Conservation (phyloP, 92 coral and sea anemone species). For the Umimayanthus kanabou region DNA sequence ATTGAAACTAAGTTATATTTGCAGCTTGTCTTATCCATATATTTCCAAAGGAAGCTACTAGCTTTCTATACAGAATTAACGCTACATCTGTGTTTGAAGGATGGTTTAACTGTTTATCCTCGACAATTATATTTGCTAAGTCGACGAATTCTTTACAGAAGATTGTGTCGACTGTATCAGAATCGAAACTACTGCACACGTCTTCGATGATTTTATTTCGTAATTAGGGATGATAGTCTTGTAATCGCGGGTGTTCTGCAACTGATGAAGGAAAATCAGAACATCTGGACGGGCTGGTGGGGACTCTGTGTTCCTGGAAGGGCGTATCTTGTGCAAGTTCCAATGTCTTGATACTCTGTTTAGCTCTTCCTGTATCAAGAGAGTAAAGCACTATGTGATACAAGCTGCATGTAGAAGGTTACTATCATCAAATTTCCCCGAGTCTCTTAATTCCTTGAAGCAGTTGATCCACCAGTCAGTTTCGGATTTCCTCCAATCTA, state of each 20-base stretch:
- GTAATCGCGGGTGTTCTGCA: conserved; percentile 5
- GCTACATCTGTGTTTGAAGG: conserved; percentile 43
- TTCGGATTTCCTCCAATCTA: too few relatives aligned
- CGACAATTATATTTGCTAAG: conserved; percentile 22
- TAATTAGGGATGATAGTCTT: neutral
- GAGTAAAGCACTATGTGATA: conserved; percentile 11
- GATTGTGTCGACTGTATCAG: conserved; percentile 6
- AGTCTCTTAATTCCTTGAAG: conserved; percentile 12
- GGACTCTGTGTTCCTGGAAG: conserved; percentile 5
- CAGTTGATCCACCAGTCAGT: conserved; percentile 30
- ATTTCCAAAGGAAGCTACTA: conserved; percentile 5
- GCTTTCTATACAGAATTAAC: conserved; percentile 29
- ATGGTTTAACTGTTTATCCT: conserved; percentile 29
- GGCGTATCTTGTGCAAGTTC: conserved; percentile 2
- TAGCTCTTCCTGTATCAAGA: conserved; percentile 30
- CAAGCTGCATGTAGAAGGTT: conserved; percentile 3
- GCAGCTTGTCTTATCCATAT: neutral
- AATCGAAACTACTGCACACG: conserved; percentile 5
- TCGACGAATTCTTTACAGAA: conserved; percentile 13
- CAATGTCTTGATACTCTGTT: too few relatives aligned
- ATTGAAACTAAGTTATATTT: neutral
- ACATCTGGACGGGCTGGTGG: conserved; percentile 24
- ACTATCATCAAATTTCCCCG: conserved; percentile 12
- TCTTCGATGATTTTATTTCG: conserved; percentile 1
- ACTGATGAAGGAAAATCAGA: conserved; percentile 22